Conservation (phyloP, 2,888 invertebrate species). For the Cinara cedri region DNA sequence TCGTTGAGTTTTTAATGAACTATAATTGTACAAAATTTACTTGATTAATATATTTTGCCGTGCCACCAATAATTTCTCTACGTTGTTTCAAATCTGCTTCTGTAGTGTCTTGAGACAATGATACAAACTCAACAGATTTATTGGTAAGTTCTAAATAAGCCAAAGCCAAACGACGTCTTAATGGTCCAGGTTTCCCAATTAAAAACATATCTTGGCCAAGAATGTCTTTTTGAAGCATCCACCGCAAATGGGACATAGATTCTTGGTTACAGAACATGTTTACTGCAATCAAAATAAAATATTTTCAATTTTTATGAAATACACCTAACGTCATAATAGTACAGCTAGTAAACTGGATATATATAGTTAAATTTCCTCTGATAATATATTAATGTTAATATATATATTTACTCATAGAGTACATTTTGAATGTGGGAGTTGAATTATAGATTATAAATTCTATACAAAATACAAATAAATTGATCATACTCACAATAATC, state of each 20-base stretch:
- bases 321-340: no score
- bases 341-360: no score
- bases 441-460: no score
- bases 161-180: conserved; percentile 81
- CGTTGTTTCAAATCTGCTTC: conserved; percentile 96
- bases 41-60: conserved; percentile 92
- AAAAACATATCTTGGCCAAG: conserved; percentile 95
- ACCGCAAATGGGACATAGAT: conserved; percentile 80
- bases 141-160: conserved; percentile 88
- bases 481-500: conserved; percentile 74
- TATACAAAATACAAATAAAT: background rate
- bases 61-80: conserved; percentile 85
- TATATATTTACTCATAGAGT: background rate
- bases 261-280: conserved; percentile 72
- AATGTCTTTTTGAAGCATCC: conserved; percentile 95
- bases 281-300: conserved; percentile 63
- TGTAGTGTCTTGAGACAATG: conserved; percentile 92
- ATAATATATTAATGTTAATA: background rate
- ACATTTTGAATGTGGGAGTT: no score
- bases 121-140: conserved; percentile 90
- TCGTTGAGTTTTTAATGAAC: background rate
- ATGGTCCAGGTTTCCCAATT: conserved; percentile 87
- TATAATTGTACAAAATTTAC: conserved; percentile 64
- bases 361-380: no score
- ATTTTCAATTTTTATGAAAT: background rate